Conservation (phyloP, 2,888 invertebrate genomes). For the Bruchidius siliquastri region DNA sequence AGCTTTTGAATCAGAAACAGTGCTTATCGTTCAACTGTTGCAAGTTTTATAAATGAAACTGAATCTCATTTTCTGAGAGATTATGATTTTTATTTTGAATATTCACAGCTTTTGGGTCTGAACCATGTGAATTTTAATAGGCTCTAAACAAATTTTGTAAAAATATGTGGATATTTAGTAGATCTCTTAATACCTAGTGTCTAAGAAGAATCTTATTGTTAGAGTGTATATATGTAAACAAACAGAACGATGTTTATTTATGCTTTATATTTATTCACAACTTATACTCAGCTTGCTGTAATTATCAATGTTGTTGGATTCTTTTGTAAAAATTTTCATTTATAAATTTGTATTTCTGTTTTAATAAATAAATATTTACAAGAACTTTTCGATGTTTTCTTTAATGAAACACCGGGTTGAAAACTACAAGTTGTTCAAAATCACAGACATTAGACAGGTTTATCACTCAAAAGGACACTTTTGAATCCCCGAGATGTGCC, state of each 20-base stretch:
- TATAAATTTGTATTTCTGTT: constrained; percentile 38
- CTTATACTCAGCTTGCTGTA: constrained; percentile 33
- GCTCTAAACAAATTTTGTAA: constrained; percentile 47
- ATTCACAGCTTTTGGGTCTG: constrained; percentile 24
- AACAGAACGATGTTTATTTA: constrained; percentile 30
- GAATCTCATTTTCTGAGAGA: neutral
- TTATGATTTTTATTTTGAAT: neutral
- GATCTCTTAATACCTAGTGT: constrained; percentile 37
- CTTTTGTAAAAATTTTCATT: constrained; percentile 35
- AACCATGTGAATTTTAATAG: constrained; percentile 28
- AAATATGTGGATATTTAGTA: constrained; percentile 49
- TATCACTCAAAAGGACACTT: too few relatives aligned
- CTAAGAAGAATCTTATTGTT: constrained; percentile 32
- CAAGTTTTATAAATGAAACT: neutral
- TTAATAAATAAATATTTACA: constrained; percentile 35
- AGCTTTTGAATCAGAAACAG: neutral
- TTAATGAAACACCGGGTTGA: too few relatives aligned
- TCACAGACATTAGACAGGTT: too few relatives aligned
- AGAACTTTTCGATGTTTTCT: constrained; percentile 8
- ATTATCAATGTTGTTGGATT: constrained; percentile 37
- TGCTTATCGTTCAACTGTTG: neutral
- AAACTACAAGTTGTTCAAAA: too few relatives aligned
- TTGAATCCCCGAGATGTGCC: too few relatives aligned
- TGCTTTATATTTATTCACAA: constrained; percentile 37
- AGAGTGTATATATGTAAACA: constrained; percentile 36